Percentiles rank a stretch among this genome's conserved stretches.
phyloP scores from a whole-genome alignment of 64 coral and sea anemone species.

The Stichodactyla helianthus region DNA sequence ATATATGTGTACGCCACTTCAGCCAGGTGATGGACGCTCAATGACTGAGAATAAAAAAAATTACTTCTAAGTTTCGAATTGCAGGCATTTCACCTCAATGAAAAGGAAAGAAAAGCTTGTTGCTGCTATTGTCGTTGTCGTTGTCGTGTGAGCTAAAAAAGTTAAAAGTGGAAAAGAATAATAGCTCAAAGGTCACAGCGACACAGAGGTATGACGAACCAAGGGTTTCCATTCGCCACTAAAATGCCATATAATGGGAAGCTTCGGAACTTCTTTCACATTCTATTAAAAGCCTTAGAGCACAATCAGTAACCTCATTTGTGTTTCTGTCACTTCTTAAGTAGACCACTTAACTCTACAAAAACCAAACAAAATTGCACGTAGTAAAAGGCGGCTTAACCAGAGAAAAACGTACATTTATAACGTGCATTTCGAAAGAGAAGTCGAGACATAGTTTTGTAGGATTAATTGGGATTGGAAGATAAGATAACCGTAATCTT shows the following conservation, averaged over 20 bases:
- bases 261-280: neutral
- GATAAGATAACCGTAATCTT: neutral
- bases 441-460: neutral
- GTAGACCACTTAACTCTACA: neutral
- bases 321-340: slow-evolving; percentile 6
- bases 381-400: neutral
- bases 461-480: neutral
- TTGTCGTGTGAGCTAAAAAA: no score
- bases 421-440: neutral
- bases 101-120: no score
- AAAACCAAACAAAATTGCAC: neutral
- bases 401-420: neutral
- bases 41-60: no score
- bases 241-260: neutral
- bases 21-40: no score
- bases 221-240: neutral
- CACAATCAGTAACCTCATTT: neutral
- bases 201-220: no score
- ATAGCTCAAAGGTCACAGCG: no score
- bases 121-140: no score
- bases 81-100: no score
- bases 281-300: neutral
- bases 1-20: no score
- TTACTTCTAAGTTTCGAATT: no score
- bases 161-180: no score